These are phyloP conservation scores for Abrostola triplasia DNA, from an alignment of 2,888 invertebrate species.

Conservation along the genomic window DNA sequence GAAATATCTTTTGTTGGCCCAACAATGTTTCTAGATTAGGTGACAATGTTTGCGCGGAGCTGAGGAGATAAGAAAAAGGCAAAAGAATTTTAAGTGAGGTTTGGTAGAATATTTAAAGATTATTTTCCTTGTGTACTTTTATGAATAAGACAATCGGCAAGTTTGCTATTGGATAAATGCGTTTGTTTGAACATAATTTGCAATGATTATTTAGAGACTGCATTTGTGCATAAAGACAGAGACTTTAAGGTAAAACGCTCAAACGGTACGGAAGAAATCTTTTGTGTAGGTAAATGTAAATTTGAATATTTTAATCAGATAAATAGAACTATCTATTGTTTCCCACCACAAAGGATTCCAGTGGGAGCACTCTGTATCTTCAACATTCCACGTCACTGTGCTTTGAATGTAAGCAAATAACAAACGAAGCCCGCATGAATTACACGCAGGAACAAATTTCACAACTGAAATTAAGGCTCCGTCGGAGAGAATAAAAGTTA, in stretches of 20 bases:
- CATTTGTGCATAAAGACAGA: no score
- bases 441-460: constrained; percentile 65
- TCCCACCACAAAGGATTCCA: neutral
- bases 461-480: constrained; percentile 61
- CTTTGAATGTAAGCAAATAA: constrained; percentile 52
- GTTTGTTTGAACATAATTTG: no score
- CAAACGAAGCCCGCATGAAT: constrained; percentile 59
- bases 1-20: constrained; percentile 50
- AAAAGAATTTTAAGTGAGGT: constrained; percentile 27
- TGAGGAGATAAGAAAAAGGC: constrained; percentile 32
- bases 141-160: constrained; percentile 4
- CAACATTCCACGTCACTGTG: constrained; percentile 26
- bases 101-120: constrained; percentile 24
- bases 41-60: constrained; percentile 26
- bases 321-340: neutral
- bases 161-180: no score
- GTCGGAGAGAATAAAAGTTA: constrained; percentile 62
- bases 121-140: constrained; percentile 32
- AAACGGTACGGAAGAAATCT: no score
- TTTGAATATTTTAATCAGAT: neutral
- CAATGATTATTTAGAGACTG: no score
- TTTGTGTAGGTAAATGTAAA: neutral
- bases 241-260: no score
- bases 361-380: constrained; percentile 12
- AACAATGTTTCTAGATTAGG: constrained; percentile 44